Evolutionary conservation across 2,797 vertebrate species (phyloP), one percentile per base, ranked within the genome.

Genomic region (Pampus argenteus): DNA sequence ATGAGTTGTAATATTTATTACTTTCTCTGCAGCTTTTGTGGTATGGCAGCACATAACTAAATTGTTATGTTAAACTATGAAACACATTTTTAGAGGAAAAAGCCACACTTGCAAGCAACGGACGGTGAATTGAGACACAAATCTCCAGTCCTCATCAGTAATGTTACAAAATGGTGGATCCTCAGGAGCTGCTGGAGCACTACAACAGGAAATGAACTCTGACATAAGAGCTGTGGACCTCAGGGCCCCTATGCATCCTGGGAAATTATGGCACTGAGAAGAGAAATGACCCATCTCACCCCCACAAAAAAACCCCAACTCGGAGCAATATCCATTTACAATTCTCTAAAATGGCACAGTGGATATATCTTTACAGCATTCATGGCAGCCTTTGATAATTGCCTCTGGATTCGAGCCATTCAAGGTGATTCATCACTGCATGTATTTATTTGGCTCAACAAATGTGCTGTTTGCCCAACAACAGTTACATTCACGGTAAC

Each of bases 161-260:
- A 80, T 78, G 83, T 71, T 78, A 87, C 87, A 92, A 92, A 91
- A 92, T 90, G 90, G 90, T 90, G 91, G 90, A 89, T 91, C 78
- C 61, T 87, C 84, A 87, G 86, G 85, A 93, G 86, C 66, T 54
- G 75, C 78, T 78, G 74, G 52, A 85, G 58, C 71, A 74, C 74
- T 85, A 76, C 82, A 89, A 90, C 90, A 92, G 93, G 91, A 94
- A 93, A 90, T 92, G 90, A 93, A 91, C 92, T 93, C 89, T 93
- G 92, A 92, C 90, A 90, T 86, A 83, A 93, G 87, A 87, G 89
- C 88, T 86, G 63, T 87, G 87, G 86, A 91, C 91, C 86, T 90
- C 78, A 81, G 90, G 91, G 89, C 84, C 86, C 81, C 79, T 6
- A 81, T 87, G 90, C 88, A 90, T 92, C 89, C 86, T 93, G 93